Evolutionary conservation across 2,113 vertebrate genomes (phyloP).

Genomic region (Grammomys dolichurus): DNA sequence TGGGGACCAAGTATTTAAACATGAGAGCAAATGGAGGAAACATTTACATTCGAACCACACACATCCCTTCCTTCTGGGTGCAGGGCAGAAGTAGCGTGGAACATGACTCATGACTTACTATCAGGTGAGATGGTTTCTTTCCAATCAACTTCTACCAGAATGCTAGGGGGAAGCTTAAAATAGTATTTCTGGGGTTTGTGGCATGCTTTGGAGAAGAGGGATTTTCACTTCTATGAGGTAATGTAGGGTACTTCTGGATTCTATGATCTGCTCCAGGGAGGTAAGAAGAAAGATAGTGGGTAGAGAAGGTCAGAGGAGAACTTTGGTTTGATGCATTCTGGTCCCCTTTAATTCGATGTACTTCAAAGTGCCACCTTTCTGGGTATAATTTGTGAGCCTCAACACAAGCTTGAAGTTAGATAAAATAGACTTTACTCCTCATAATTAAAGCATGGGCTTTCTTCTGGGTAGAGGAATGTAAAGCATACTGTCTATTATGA

Average conservation of each 20-base stretch:
- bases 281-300: background rate
- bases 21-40: too few relatives aligned
- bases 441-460: background rate
- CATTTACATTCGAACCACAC: background rate
- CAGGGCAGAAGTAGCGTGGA: background rate
- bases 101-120: background rate
- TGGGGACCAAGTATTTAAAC: background rate
- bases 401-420: constrained; percentile 36
- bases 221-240: background rate
- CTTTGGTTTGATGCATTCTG: background rate
- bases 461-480: constrained; percentile 24
- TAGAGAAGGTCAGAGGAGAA: background rate
- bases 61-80: background rate
- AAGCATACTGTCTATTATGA: background rate
- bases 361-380: background rate
- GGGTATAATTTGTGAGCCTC: background rate
- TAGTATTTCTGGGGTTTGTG: background rate
- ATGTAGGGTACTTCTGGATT: background rate
- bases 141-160: background rate
- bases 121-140: background rate
- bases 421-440: constrained; percentile 14
- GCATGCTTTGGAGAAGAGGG: background rate
- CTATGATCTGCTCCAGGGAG: background rate
- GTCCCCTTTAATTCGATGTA: background rate
- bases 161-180: background rate